phyloP scores from a whole-genome alignment of 2,113 vertebrate genomes.

The Seriola aureovittata region DNA sequence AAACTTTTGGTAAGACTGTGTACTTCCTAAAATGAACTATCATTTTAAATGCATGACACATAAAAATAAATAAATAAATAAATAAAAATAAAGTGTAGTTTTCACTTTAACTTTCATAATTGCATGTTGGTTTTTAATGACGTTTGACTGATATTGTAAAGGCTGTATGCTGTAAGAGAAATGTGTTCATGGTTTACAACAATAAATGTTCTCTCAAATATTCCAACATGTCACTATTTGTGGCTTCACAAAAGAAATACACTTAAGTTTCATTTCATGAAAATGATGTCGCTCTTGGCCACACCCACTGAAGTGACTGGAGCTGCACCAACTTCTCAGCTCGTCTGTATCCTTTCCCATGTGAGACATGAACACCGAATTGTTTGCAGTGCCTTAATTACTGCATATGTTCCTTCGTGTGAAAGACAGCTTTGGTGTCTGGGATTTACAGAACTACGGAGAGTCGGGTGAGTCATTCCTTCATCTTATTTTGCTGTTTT shows the following conservation, averaged over 20 bases:
- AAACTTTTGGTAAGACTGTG: not conserved
- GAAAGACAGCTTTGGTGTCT: not conserved
- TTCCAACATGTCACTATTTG: not conserved
- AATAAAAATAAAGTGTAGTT: not conserved
- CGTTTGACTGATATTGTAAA: not conserved
- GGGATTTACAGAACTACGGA: not conserved
- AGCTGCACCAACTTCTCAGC: not conserved
- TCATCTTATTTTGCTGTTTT: not conserved
- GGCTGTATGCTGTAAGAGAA: not conserved
- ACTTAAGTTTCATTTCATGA: constrained; percentile 62
- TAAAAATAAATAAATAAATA: too few relatives aligned
- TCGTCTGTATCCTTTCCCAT: not conserved
- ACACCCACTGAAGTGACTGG: constrained; percentile 30
- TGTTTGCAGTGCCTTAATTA: not conserved
- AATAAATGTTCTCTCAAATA: constrained; percentile 37
- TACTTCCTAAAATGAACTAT: not conserved
- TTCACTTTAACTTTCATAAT: not conserved
- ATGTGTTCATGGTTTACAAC: not conserved
- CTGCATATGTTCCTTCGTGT: accelerated
- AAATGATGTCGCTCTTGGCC: constrained; percentile 13
- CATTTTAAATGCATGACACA: not conserved
- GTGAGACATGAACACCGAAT: not conserved
- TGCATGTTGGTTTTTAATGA: constrained; percentile 16
- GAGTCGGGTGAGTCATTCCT: constrained; percentile 15
- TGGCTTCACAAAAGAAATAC: not conserved